Evolutionary conservation across 2,888 invertebrate genomes (phyloP), one percentile per base, ranked within the genome.

Genomic region (Microctonus aethiopoides): DNA sequence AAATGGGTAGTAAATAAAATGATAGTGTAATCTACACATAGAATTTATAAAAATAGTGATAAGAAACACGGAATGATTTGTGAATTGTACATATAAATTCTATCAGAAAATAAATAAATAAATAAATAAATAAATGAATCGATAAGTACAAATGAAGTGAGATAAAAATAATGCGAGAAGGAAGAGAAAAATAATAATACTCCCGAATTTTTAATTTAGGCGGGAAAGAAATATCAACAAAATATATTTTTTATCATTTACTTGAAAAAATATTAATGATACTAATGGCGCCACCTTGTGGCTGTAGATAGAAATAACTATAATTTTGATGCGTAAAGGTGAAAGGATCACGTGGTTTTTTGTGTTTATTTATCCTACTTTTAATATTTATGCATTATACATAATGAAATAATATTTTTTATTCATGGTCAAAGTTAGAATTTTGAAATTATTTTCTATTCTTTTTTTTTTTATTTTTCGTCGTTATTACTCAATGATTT

Each of bases 1-100:
- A 64, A 71, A 73, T 71, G 74, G 32, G 16, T 57, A 16, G 9
- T 41, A 51, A 51, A 70, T 71, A 72, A n/a, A 39, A 70, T 74
- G 79, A 78, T 78, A 81, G 79, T 78, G 78, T 76, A 81, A 81
- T 79, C 79, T 80, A 74, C 75, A 76, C 73, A n/a, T 16, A 46
- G 46, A 16, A 46, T 46, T 46, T 16, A 4, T 46, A 46, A 16
- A 46, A 46, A n/a, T 46, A 16, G n/a, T n/a, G 46, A 46, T 46
- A 46, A 46, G 46, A 46, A 20, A 46, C 46, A 16, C 16, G 3
- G 46, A 16, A 46, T 46, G 7, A 16, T 9, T 46, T 16, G 46
- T 16, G 46, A 16, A 46, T 16, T 16, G 16, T 9, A 46, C 46
- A 46, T 73, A 57, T 73, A 57, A 34, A 57, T 13, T 20, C 16